Base-by-base conservation (phyloP, 64 coral and sea anemone species). In the Porites australiensis region DNA sequence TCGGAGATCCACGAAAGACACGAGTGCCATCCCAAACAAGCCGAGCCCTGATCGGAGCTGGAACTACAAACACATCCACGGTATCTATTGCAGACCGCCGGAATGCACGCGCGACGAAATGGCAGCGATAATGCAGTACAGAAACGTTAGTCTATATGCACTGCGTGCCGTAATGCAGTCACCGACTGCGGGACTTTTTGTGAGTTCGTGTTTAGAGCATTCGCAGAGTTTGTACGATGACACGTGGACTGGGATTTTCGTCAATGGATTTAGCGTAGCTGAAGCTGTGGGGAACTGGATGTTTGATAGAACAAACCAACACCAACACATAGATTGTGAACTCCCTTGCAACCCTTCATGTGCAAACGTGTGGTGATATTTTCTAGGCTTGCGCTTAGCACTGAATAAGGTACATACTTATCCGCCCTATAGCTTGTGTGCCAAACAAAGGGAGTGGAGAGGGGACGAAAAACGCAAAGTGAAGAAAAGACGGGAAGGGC, bases 171-270 rank as follows among this genome's bases (percentile, higher is more conserved):
- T 96, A 7, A 68, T 96, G 61, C 63, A 13, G 55, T 90, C 88
- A 15, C 58, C 66, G 8, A 77, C 14, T n/a, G 86, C 75, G 14
- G 98, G 98, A 14, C 69, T 99, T 51, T 80, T 94, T 82, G 62
- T 99, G 51, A 91, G 94, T 47, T 94, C 98, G 57, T 99, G 98
- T 82, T 75, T 99, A 79, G 98, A 99, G 13, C 98, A 99, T 49
- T 96, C 98, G 8, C 98, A 99, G 71, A 95, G 94, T 54, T 76
- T 95, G 20, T 96, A 91, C 44, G 94, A 91, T 13, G 89, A 93
- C 52, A 96, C 94, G 5, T 99, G 98, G 98, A 96, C 70, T 16
- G 76, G 89, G 12, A 82, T 94, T 14, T 96, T 96, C 43, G 88
- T 99, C n/a, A 90, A 91, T 55, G 98, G 92, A 51, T 82, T 94